These are phyloP conservation scores for Anseranas semipalmata DNA, from an alignment of 2,113 vertebrate species.

Conservation along the genomic window DNA sequence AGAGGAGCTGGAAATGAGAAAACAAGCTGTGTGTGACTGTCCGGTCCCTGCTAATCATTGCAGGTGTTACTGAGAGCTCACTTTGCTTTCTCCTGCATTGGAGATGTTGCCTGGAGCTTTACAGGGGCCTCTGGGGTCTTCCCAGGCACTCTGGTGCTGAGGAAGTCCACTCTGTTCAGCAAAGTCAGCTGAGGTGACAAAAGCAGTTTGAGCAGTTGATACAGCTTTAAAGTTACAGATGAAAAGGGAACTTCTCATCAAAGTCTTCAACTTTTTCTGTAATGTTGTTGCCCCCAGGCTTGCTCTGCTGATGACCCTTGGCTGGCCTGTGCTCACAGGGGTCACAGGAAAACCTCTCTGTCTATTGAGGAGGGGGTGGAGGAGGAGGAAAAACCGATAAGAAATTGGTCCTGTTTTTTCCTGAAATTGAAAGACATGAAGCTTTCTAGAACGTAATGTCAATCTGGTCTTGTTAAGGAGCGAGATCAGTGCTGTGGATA, in stretches of 20 bases:
- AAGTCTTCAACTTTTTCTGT: not conserved
- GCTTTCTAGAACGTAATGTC: not conserved
- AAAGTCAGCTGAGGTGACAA: not conserved
- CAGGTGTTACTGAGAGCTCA: fast-evolving
- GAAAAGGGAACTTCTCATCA: not conserved
- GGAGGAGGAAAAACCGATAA: not conserved
- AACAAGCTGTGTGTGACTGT: fast-evolving
- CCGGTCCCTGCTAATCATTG: not conserved
- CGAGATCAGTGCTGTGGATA: not conserved
- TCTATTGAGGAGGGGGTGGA: not conserved
- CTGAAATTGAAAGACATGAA: not conserved
- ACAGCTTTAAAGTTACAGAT: not conserved
- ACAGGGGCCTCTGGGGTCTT: not conserved
- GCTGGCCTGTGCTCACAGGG: not conserved
- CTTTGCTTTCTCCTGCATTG: not conserved
- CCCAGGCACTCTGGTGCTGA: fast-evolving
- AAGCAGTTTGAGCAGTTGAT: not conserved
- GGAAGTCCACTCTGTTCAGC: not conserved
- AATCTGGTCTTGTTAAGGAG: not conserved
- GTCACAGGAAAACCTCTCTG: not conserved
- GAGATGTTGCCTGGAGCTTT: not conserved
- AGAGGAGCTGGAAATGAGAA: not conserved
- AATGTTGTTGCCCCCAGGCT: not conserved
- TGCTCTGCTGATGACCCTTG: not conserved
- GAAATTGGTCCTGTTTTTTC: not conserved